Evolutionary conservation across 1,140 invertebrate genomes (phyloP).

Genomic region (Pogonomyrmex californicus): DNA sequence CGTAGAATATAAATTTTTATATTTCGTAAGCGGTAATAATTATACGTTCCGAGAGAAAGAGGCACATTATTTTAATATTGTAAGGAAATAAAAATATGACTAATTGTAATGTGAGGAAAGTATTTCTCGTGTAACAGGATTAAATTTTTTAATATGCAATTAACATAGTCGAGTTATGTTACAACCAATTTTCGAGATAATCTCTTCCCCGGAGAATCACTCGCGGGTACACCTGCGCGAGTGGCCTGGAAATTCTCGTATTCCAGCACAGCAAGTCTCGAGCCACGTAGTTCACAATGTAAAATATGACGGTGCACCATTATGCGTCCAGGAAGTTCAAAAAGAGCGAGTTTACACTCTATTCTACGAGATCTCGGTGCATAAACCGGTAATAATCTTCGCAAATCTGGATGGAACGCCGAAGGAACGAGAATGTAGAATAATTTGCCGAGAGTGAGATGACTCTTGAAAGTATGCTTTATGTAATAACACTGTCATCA

Average conservation of each 20-base stretch:
- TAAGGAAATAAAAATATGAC: background rate
- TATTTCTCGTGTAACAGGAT: constrained; percentile 21
- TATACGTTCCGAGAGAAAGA: background rate
- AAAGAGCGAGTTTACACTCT: constrained; percentile 10
- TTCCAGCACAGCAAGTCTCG: constrained; percentile 37
- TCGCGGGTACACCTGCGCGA: constrained; percentile 51
- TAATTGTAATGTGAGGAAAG: constrained; percentile 10
- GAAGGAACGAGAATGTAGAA: background rate
- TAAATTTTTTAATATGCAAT: constrained; percentile 55
- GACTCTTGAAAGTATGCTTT: background rate
- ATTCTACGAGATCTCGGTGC: constrained; percentile 17
- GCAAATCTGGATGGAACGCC: background rate
- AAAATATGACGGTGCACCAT: constrained; percentile 53
- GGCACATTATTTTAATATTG: background rate
- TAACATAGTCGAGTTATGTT: constrained; percentile 56
- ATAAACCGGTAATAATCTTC: constrained; percentile 19
- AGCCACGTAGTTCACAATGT: constrained; percentile 37
- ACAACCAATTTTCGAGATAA: constrained; percentile 64
- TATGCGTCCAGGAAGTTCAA: constrained; percentile 46
- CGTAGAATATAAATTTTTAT: too few relatives aligned
- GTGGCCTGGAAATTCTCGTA: constrained; percentile 52
- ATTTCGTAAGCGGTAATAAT: background rate
- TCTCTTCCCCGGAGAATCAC: constrained; percentile 54
- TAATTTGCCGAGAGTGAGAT: background rate
- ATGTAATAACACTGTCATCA: background rate